phyloP scores from a whole-genome alignment of 2,113 vertebrate genomes.

The Hypomesus transpacificus region DNA sequence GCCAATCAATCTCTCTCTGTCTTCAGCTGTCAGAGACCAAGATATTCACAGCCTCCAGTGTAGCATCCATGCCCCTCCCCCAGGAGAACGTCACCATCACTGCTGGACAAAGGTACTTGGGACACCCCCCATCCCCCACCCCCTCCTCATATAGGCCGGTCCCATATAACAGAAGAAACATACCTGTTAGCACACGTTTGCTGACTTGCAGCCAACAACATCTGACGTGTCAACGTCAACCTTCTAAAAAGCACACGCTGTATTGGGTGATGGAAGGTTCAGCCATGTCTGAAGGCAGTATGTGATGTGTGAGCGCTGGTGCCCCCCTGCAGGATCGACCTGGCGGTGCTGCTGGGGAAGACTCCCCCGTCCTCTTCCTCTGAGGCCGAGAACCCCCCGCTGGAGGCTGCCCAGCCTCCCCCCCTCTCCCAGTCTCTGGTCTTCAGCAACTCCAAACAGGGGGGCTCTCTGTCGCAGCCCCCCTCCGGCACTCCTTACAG shows the following conservation, averaged over 20 bases:
- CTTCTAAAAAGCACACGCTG: no score
- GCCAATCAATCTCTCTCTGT: not conserved
- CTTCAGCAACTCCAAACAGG: constrained; percentile 97
- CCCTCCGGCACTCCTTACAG: constrained; percentile 77
- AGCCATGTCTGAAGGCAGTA: not conserved
- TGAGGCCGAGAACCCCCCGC: constrained; percentile 81
- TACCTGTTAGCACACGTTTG: no score
- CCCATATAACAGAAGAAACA: not conserved
- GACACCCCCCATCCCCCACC: no score
- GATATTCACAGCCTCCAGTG: constrained; percentile 97
- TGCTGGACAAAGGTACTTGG: constrained; percentile 86
- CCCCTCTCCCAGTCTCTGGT: constrained; percentile 90
- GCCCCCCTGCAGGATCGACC: constrained; percentile 80
- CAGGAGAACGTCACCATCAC: constrained; percentile 97
- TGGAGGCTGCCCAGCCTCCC: constrained; percentile 83
- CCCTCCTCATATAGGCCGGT: no score
- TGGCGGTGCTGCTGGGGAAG: constrained; percentile 95
- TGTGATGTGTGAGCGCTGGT: not conserved
- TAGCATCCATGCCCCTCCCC: constrained; percentile 85
- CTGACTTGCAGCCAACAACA: not conserved
- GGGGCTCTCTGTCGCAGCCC: constrained; percentile 77
- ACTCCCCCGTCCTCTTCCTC: constrained; percentile 87
- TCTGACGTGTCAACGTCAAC: no score
- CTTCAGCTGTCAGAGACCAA: constrained; percentile 94
- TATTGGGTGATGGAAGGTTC: no score